Evolutionary conservation across 1,140 invertebrate genomes (phyloP).

Genomic region (Parapsyche elsis): DNA sequence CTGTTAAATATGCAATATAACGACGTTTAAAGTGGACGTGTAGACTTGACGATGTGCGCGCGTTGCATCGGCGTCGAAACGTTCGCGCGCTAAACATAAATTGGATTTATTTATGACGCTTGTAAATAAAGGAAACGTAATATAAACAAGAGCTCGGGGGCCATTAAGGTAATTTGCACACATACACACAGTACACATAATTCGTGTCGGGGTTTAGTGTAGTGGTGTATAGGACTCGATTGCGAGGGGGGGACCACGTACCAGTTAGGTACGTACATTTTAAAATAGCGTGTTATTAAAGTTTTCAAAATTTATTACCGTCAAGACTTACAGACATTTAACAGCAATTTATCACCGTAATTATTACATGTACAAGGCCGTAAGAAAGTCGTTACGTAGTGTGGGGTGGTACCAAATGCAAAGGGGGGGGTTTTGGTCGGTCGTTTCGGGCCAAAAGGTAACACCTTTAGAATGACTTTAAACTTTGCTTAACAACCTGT

Average conservation of each 20-base stretch:
- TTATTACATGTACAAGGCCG: conserved; percentile 38
- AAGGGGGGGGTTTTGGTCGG: not conserved
- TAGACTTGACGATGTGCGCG: no score
- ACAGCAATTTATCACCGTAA: conserved; percentile 44
- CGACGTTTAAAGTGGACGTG: no score
- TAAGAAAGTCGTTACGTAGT: conserved; percentile 30
- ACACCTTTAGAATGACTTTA: no score
- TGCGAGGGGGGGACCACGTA: not conserved
- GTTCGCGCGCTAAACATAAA: not conserved
- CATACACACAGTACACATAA: not conserved
- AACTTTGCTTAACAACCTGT: no score
- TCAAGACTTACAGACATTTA: conserved; percentile 42
- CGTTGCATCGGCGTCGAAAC: not conserved
- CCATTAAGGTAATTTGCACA: conserved; percentile 15
- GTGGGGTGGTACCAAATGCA: not conserved
- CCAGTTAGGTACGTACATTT: conserved; percentile 11
- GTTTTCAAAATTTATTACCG: conserved; percentile 44
- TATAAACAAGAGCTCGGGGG: not conserved
- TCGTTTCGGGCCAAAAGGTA: no score
- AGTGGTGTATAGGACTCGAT: not conserved
- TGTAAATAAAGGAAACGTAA: conserved; percentile 15
- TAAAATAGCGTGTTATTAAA: conserved; percentile 42
- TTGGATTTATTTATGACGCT: not conserved
- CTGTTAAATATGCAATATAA: no score
- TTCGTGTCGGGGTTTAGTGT: not conserved